Conservation (phyloP, 2,113 vertebrate species). For the Hippotragus niger region DNA sequence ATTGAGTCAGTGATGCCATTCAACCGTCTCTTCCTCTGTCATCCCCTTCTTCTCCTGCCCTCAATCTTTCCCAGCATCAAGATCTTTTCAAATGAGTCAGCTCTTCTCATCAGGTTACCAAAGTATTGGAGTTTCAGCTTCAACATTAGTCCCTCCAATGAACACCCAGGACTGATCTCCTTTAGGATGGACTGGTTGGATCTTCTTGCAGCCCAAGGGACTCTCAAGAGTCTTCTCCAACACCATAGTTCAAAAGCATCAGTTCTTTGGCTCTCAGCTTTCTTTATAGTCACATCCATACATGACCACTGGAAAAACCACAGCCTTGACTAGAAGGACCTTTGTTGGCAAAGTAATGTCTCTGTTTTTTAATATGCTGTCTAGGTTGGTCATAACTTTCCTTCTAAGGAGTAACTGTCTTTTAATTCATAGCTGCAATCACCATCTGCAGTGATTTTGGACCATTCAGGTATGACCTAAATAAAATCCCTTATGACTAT, state of each 20-base stretch:
- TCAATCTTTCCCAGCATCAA: background rate
- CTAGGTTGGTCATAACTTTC: background rate
- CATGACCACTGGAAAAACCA: background rate
- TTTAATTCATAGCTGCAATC: background rate
- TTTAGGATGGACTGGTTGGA: background rate
- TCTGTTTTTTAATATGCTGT: background rate
- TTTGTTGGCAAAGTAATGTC: background rate
- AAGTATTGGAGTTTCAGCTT: background rate
- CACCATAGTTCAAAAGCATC: background rate
- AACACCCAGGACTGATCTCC: background rate
- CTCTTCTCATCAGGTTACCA: accelerated
- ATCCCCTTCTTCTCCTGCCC: background rate
- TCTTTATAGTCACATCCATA: background rate
- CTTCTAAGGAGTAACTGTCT: background rate
- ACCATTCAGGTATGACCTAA: background rate
- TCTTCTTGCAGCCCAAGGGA: background rate
- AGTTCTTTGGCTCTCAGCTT: accelerated
- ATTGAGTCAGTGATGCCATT: background rate
- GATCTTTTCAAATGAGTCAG: background rate
- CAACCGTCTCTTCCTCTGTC: background rate
- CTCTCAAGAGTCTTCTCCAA: background rate
- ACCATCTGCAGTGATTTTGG: background rate
- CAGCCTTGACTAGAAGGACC: background rate
- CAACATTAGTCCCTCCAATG: background rate
- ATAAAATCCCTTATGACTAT: background rate